These are phyloP conservation scores for Heterotilapia buettikoferi DNA, from an alignment of 2,113 vertebrate genomes.

Conservation along the genomic window DNA sequence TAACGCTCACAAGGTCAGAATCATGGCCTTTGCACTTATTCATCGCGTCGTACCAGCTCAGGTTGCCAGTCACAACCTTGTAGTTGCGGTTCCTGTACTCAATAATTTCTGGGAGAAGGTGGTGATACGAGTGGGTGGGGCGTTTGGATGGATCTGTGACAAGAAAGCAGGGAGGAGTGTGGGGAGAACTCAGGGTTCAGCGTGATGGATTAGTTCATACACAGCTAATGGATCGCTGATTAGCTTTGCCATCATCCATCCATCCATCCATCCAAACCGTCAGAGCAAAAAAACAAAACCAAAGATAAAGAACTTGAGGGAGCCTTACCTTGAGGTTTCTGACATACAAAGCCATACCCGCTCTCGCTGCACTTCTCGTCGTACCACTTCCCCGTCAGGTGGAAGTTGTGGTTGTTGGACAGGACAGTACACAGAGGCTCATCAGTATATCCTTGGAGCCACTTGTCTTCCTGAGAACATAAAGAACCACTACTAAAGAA, in stretches of 20 bases:
- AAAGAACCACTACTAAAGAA: background rate
- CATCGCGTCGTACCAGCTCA: slow-evolving; percentile 89
- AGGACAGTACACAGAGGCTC: slow-evolving; percentile 78
- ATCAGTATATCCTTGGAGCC: slow-evolving; percentile 42
- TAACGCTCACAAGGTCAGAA: slow-evolving; percentile 83
- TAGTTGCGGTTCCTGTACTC: slow-evolving; percentile 85
- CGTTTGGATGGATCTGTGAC: slow-evolving; percentile 66
- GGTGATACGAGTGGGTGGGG: slow-evolving; percentile 67
- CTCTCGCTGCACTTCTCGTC: slow-evolving; percentile 81
- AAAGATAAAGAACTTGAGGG: background rate
- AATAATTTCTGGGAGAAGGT: slow-evolving; percentile 74
- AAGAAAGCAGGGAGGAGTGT: background rate
- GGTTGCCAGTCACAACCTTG: slow-evolving; percentile 80
- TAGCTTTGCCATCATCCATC: background rate
- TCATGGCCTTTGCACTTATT: slow-evolving; percentile 73
- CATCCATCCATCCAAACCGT: background rate
- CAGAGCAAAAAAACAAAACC: background rate
- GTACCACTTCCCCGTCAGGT: slow-evolving; percentile 91
- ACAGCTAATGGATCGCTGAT: background rate
- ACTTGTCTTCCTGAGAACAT: slow-evolving; percentile 39
- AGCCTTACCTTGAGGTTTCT: slow-evolving; percentile 82
- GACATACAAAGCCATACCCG: slow-evolving; percentile 87
- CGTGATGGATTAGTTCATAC: background rate
- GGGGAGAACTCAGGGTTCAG: background rate
- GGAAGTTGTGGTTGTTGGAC: slow-evolving; percentile 85